These are phyloP conservation scores for Anneissia japonica DNA, from an alignment of 35 echinoderm and acorn worm species.

Conservation along the genomic window DNA sequence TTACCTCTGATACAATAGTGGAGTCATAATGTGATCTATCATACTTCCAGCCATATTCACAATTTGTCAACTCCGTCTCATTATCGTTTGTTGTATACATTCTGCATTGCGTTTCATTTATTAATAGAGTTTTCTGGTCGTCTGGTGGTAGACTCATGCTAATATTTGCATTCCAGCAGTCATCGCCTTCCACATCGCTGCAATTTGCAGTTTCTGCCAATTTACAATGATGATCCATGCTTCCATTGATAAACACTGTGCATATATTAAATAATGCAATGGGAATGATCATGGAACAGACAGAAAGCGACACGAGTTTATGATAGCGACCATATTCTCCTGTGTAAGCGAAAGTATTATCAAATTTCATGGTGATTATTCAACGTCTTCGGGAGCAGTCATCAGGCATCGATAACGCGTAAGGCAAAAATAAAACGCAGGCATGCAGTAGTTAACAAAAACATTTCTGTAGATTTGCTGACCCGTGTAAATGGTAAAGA, in stretches of 20 bases:
- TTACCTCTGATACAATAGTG: background rate
- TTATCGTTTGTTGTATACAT: background rate
- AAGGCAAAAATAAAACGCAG: no score
- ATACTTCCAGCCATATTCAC: background rate
- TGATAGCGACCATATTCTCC: background rate
- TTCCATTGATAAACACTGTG: background rate
- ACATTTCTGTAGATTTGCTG: no score
- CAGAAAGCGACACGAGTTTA: background rate
- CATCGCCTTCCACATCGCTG: background rate
- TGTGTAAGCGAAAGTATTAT: background rate
- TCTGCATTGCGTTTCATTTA: background rate
- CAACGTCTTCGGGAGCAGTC: no score
- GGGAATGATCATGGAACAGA: background rate
- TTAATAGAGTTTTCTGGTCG: background rate
- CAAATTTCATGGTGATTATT: background rate
- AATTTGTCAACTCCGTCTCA: background rate
- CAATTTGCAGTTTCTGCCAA: background rate
- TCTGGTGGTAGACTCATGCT: background rate
- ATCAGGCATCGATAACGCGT: no score
- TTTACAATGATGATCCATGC: background rate
- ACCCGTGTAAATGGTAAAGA: no score
- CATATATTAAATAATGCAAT: background rate
- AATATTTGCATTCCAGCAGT: background rate
- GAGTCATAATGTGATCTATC: background rate
- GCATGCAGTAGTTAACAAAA: no score